A percentile compares a stretch with the other conserved stretches of the same genome.
These are phyloP conservation scores for Drosophila monieri DNA, from an alignment of 2,888 invertebrate species.

Conservation along the genomic window DNA sequence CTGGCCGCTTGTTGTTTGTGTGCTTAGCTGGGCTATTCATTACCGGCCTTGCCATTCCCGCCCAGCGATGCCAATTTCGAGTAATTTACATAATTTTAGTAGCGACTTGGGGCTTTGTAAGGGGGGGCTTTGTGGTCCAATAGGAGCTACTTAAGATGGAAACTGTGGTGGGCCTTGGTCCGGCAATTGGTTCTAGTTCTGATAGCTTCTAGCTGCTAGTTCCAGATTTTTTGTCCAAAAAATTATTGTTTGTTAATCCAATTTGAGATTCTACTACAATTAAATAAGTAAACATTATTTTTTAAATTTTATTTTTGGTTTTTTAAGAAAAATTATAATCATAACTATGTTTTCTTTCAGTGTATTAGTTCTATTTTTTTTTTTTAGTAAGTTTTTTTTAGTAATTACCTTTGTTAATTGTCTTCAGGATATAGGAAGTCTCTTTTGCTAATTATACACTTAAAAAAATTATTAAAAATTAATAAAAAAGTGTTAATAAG, in stretches of 20 bases:
- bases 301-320: neutral
- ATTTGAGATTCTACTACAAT: neutral
- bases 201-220: too few species aligned
- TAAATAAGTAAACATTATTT: neutral
- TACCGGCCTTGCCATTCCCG: constrained; percentile 49
- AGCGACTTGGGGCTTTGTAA: too few species aligned
- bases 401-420: neutral
- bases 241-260: neutral
- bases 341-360: too few species aligned
- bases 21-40: constrained; percentile 39
- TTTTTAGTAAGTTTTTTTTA: neutral
- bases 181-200: too few species aligned
- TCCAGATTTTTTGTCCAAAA: neutral
- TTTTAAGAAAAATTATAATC: neutral
- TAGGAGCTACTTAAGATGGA: constrained; percentile 20
- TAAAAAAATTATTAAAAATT: too few species aligned
- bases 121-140: constrained; percentile 38
- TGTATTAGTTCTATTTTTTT: too few species aligned
- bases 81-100: constrained; percentile 68
- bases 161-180: too few species aligned
- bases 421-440: neutral
- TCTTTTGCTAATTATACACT: neutral
- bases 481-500: too few species aligned
- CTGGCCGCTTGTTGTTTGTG: constrained; percentile 53
- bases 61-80: constrained; percentile 41